Conservation (phyloP, 1,140 invertebrate species). For the Lutraria rhynchaena region DNA sequence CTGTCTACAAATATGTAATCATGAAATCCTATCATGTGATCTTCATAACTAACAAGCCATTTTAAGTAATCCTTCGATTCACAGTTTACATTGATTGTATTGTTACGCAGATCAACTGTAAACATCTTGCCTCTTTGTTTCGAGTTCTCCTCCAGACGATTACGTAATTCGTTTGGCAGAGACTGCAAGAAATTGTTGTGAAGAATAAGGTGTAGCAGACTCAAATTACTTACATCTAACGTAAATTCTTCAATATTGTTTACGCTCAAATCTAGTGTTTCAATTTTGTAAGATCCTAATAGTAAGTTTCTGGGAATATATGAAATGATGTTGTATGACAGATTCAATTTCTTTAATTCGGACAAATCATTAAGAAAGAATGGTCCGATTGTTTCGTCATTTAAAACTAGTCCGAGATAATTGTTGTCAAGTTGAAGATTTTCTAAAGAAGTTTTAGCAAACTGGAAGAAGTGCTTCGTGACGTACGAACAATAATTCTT, state of each 20-base stretch:
- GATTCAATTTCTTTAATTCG: conserved; percentile 29
- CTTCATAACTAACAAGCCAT: conserved; percentile 1
- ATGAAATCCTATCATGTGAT: neutral
- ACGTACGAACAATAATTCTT: conserved; percentile 17
- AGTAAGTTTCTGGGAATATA: neutral
- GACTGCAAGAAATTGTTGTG: neutral
- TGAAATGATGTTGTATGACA: conserved; percentile 37
- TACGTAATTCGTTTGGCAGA: neutral
- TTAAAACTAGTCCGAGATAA: conserved; percentile 18
- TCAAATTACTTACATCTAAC: conserved; percentile 18
- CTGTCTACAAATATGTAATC: neutral
- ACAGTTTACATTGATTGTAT: neutral
- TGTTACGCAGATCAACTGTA: conserved; percentile 11
- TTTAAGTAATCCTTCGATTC: neutral
- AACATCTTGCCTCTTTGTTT: neutral
- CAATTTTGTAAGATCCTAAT: conserved; percentile 5
- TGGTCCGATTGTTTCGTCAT: neutral
- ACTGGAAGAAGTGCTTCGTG: neutral
- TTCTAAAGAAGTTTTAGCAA: neutral
- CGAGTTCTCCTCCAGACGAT: neutral
- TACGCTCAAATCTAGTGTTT: conserved; percentile 21
- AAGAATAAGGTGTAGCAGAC: conserved; percentile 1
- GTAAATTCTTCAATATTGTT: neutral
- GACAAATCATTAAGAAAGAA: conserved; percentile 1
- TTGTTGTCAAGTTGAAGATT: conserved; percentile 34